Evolutionary conservation across 2,113 vertebrate species (phyloP).

Genomic region (Lanius collurio): DNA sequence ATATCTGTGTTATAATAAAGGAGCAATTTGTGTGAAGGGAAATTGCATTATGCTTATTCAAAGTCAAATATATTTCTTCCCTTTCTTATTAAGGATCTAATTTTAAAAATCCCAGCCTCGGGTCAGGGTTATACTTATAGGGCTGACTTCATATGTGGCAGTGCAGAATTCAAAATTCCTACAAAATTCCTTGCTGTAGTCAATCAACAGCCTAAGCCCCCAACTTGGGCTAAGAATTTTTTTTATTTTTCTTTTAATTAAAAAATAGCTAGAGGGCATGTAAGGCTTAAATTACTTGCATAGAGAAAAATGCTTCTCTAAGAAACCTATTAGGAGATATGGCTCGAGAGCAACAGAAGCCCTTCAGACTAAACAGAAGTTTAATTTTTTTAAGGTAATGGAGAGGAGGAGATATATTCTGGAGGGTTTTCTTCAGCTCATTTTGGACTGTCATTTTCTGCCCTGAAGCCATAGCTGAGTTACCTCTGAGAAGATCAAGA

Average conservation of each 20-base stretch:
- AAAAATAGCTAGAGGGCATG: background rate
- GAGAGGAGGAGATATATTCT: background rate
- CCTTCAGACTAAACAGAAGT: constrained; percentile 37
- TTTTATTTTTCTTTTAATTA: constrained; percentile 46
- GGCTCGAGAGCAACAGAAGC: constrained; percentile 30
- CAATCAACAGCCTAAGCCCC: constrained; percentile 8
- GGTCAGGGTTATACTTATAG: constrained; percentile 40
- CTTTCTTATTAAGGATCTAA: constrained; percentile 33
- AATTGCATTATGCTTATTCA: constrained; percentile 54
- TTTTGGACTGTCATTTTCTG: background rate
- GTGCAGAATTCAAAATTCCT: constrained; percentile 28
- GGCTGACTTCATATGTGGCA: background rate
- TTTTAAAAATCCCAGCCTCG: constrained; percentile 26
- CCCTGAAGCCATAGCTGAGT: background rate
- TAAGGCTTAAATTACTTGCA: constrained; percentile 1
- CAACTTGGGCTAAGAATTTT: background rate
- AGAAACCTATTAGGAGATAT: constrained; percentile 52
- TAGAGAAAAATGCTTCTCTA: constrained; percentile 15
- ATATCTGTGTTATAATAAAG: constrained; percentile 22
- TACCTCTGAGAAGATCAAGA: background rate
- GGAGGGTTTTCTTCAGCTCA: background rate
- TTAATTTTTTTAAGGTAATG: constrained; percentile 6
- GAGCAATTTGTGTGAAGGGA: constrained; percentile 35
- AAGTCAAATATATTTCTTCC: constrained; percentile 36
- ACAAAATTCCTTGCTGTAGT: background rate